Conservation (phyloP, 2,113 vertebrate genomes). For the Seriola dumerili region DNA sequence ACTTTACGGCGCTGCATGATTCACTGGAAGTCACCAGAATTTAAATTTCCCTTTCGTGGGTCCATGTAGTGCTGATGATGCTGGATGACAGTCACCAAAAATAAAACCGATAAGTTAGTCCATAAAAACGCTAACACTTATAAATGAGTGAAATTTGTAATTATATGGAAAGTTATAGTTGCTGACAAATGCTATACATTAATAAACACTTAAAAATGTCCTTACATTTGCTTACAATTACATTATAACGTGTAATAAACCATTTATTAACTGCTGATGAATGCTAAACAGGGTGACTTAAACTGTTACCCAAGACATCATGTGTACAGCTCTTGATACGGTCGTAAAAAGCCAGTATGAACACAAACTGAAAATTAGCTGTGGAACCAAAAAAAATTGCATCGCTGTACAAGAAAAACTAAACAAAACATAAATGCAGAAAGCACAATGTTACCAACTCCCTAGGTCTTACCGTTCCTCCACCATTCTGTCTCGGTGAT, state of each 20-base stretch:
- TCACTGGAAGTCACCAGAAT: too few relatives aligned
- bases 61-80: too few relatives aligned
- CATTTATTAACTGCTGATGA: neutral
- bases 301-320: neutral
- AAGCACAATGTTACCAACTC: neutral
- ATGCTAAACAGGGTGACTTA: neutral
- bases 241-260: neutral
- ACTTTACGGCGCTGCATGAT: too few relatives aligned
- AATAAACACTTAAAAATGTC: neutral
- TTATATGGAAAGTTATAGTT: too few relatives aligned
- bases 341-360: neutral
- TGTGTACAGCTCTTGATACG: neutral
- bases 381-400: neutral
- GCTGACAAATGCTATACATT: neutral
- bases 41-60: too few relatives aligned
- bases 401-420: neutral
- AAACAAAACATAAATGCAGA: slow-evolving; percentile 4
- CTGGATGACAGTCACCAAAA: too few relatives aligned
- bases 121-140: too few relatives aligned
- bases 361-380: neutral
- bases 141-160: too few relatives aligned
- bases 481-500: neutral
- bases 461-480: neutral
- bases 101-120: too few relatives aligned
- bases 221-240: neutral